Percentiles rank a stretch among this genome's conserved stretches.
These are phyloP conservation scores for Heterodera carotae DNA, from an alignment of 1,140 invertebrate genomes.

Conservation along the genomic window DNA sequence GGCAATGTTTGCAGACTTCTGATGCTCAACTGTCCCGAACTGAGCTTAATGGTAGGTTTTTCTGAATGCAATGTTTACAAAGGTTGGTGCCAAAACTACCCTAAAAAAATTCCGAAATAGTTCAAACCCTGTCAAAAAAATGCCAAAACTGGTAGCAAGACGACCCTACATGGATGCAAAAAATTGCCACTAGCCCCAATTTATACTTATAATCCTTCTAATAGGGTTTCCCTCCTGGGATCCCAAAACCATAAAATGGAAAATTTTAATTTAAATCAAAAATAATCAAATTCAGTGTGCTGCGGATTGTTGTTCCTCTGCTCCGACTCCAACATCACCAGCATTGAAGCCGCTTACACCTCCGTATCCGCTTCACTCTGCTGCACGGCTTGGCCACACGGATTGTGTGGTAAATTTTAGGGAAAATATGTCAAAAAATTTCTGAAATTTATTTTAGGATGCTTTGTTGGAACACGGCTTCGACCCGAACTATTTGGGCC, in stretches of 20 bases:
- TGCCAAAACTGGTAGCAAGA: no score
- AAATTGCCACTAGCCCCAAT: no score
- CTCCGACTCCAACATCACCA: slow-evolving; percentile 73
- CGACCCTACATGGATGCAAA: no score
- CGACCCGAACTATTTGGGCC: slow-evolving; percentile 81
- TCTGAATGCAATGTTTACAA: no score
- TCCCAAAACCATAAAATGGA: no score
- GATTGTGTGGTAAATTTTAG: slow-evolving; percentile 73
- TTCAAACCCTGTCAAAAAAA: no score
- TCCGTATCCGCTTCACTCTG: slow-evolving; percentile 83
- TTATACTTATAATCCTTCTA: no score
- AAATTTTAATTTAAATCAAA: no score
- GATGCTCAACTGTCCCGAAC: slow-evolving; percentile 50
- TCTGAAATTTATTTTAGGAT: slow-evolving; percentile 62
- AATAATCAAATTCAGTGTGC: slow-evolving; percentile 65
- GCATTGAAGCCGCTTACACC: slow-evolving; percentile 68
- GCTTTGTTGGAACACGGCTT: slow-evolving; percentile 81
- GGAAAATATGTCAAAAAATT: no score
- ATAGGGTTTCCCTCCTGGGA: no score
- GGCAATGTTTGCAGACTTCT: slow-evolving; percentile 72
- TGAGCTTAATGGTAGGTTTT: slow-evolving; percentile 46
- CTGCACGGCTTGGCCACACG: slow-evolving; percentile 88
- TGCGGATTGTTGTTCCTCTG: slow-evolving; percentile 73
- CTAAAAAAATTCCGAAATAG: no score
- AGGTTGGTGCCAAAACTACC: no score